Percentiles rank a stretch among this genome's conserved stretches.
Conservation (phyloP, 2,113 vertebrate species). For the Tetraodon nigroviridis region DNA sequence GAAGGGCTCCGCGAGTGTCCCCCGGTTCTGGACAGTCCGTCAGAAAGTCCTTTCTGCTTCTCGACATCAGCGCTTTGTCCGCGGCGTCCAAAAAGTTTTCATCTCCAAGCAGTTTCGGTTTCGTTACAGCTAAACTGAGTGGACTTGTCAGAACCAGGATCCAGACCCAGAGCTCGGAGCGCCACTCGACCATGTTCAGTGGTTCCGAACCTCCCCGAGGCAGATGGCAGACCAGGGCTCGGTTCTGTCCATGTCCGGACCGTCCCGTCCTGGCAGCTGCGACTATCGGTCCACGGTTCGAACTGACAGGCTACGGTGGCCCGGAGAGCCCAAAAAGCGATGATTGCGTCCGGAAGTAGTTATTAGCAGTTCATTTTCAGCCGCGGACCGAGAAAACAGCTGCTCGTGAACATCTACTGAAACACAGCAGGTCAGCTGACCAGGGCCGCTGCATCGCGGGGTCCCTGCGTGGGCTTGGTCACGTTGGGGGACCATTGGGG, state of each 20-base stretch:
- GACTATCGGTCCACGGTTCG: no score
- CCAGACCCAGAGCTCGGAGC: slow-evolving; percentile 9
- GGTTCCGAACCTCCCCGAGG: no score
- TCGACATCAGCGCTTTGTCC: neutral
- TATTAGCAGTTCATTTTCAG: no score
- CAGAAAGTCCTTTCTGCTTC: neutral
- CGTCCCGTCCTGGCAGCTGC: no score
- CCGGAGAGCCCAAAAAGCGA: neutral
- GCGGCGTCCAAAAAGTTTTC: neutral
- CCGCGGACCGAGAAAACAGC: no score
- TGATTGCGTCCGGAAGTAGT: no score
- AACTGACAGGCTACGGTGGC: slow-evolving; percentile 41
- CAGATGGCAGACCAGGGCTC: no score
- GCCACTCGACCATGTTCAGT: neutral
- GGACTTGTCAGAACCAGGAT: slow-evolving; percentile 19
- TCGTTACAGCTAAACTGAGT: neutral
- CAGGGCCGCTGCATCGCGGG: no score
- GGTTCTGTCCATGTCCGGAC: neutral
- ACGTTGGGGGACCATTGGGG: no score
- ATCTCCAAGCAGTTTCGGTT: slow-evolving; percentile 1
- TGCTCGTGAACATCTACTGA: no score
- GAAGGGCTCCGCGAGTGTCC: slow-evolving; percentile 60
- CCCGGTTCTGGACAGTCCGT: slow-evolving; percentile 60
- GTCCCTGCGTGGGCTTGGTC: no score
- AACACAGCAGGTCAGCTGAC: no score